Evolutionary conservation across 2,113 vertebrate species (phyloP), one percentile per base, ranked within the genome.

Genomic region (Electrona antarctica): DNA sequence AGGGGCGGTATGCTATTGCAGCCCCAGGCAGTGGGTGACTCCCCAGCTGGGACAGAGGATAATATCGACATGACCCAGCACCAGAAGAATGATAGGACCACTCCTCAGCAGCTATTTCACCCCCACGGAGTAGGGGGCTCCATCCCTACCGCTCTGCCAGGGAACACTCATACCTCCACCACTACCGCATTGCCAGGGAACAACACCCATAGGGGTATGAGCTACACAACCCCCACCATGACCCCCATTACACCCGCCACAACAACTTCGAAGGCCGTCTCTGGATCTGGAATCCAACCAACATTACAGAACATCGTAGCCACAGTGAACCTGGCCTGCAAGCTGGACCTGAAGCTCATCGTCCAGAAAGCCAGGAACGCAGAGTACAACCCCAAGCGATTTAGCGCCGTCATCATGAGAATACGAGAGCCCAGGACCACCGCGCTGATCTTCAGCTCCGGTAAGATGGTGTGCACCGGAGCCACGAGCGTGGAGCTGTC

Each of bases 371-470:
- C 97, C 71, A 94, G 96, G 88, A 99, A 99, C 67, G 96, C 97
- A n/a, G 98, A 99, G 81, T 99, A 98, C 81, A 99, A 99, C 87
- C 98, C 98, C 29, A 98, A 99, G 97, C 96, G 98, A 64, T 98
- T 99, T 87, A 95, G 96, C 3, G 98, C 98, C 0, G 97, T 98
- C 49, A 99, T 99, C 77, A 99, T 99, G 98, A 93, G 98, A 79
- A 98, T 99, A 85, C 92, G 97, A 33, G 95, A 98, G 33, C 98
- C 98, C 12, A 89, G 97, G 74, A 99, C 97, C 50, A 99, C 98
- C 2, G 96, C 97, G 0, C 94, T 99, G 57, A 97, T 98, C 87
- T 99, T 99, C 91, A 98, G 97, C 83, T 98, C 97, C 14, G 98
- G 98, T 72, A 99, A 99, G 92, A 96, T 99, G 94, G 97, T 99